These are phyloP conservation scores for Lepidothrix coronata DNA, from an alignment of 2,113 vertebrate species.

Conservation along the genomic window DNA sequence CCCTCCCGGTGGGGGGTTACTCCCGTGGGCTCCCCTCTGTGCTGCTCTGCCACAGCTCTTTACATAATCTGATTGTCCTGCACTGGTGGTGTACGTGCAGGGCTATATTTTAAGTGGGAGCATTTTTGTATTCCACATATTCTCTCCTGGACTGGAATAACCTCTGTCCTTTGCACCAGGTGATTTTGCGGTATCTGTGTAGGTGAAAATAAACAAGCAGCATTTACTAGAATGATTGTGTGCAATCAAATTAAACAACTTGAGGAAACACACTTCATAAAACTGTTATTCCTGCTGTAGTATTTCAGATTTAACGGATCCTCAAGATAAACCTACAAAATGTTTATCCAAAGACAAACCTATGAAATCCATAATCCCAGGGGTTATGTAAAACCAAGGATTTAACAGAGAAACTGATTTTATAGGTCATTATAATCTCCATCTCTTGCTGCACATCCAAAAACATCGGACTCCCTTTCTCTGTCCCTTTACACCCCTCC, in stretches of 20 bases:
- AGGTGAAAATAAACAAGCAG: not conserved
- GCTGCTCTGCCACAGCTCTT: fast-evolving
- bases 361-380: not conserved
- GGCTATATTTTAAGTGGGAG: not conserved
- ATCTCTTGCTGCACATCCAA: fast-evolving
- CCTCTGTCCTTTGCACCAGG: not conserved
- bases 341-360: not conserved
- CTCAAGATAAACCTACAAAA: not conserved
- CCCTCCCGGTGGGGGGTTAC: fast-evolving
- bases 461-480: not conserved
- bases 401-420: not conserved
- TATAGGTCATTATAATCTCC: not conserved
- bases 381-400: not conserved
- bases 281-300: not conserved
- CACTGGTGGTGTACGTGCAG: fast-evolving
- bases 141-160: not conserved
- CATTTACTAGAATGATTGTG: fast-evolving
- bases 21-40: fast-evolving
- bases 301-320: not conserved
- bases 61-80: fast-evolving
- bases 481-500: not conserved
- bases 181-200: not conserved
- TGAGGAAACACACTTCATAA: not conserved
- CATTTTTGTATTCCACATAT: fast-evolving
- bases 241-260: not conserved